Evolutionary conservation across 1,140 invertebrate species (phyloP).

Genomic region (Glomeris maerens): DNA sequence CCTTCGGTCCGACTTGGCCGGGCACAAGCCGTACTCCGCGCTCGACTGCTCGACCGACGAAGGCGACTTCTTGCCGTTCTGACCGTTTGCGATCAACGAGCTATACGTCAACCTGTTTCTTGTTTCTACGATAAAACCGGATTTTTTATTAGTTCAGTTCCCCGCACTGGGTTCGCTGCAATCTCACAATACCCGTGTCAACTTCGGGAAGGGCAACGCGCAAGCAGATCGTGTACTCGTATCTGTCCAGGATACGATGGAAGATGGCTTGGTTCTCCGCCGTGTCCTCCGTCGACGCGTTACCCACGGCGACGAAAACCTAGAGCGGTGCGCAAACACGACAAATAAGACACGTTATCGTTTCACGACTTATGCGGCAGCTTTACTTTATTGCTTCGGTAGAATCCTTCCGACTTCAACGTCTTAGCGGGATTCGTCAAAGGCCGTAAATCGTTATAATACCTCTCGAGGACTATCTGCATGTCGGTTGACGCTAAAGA

Average conservation of each 20-base stretch:
- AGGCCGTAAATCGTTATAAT: conserved; percentile 34
- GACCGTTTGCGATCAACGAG: no score
- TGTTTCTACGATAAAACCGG: no score
- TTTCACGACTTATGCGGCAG: background rate
- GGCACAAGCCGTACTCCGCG: no score
- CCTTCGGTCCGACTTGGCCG: no score
- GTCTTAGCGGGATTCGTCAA: conserved; percentile 35
- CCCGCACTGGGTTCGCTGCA: no score
- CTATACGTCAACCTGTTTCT: no score
- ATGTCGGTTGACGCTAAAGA: conserved; percentile 21
- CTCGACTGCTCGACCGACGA: no score
- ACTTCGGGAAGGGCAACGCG: conserved; percentile 43
- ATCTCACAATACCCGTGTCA: conserved; percentile 30
- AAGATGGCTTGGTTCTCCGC: background rate
- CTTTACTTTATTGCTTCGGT: conserved; percentile 38
- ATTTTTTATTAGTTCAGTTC: no score
- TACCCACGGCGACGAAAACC: background rate
- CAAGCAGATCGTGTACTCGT: conserved; percentile 43
- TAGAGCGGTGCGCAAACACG: background rate
- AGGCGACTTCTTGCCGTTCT: no score
- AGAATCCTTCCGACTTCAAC: conserved; percentile 37
- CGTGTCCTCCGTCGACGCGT: background rate
- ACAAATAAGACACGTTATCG: no score
- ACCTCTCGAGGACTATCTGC: conserved; percentile 37
- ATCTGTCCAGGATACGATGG: conserved; percentile 35